Percentiles rank a stretch among this genome's conserved stretches.
These are phyloP conservation scores for Nycticryphes semicollaris DNA, from an alignment of 2,113 vertebrate species.

Conservation along the genomic window DNA sequence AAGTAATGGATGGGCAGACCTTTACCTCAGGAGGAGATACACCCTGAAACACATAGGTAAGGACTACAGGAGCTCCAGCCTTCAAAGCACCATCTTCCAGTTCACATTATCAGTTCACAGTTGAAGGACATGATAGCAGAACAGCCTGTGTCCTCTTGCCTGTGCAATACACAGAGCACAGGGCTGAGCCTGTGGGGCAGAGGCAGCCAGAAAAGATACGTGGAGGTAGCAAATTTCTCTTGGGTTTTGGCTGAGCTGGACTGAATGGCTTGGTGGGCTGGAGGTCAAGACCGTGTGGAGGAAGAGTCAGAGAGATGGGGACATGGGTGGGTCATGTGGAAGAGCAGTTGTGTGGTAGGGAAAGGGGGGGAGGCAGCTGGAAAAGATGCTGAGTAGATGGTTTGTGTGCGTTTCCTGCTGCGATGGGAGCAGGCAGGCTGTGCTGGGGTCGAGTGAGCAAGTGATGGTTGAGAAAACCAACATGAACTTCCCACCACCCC, in stretches of 20 bases:
- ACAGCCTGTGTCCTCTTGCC: neutral
- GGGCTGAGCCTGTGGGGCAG: neutral
- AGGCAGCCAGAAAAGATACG: fast-evolving
- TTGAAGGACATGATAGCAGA: neutral
- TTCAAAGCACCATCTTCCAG: neutral
- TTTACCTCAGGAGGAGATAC: neutral
- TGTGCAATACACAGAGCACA: fast-evolving
- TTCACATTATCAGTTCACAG: neutral
- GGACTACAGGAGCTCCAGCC: no score
- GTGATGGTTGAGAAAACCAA: neutral
- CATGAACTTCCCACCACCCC: neutral
- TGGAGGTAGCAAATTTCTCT: neutral
- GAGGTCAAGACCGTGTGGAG: neutral
- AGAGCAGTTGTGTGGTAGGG: neutral
- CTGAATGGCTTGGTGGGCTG: neutral
- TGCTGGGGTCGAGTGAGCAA: neutral
- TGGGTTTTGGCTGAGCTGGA: neutral
- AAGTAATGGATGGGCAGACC: neutral
- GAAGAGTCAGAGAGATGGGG: neutral
- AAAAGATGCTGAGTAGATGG: fast-evolving
- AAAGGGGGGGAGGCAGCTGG: neutral
- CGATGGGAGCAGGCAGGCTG: neutral
- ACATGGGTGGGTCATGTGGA: fast-evolving
- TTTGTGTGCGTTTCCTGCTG: fast-evolving
- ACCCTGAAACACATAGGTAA: neutral